phyloP scores from a whole-genome alignment of 2,888 invertebrate species.

The Scaptomyza polygonia region DNA sequence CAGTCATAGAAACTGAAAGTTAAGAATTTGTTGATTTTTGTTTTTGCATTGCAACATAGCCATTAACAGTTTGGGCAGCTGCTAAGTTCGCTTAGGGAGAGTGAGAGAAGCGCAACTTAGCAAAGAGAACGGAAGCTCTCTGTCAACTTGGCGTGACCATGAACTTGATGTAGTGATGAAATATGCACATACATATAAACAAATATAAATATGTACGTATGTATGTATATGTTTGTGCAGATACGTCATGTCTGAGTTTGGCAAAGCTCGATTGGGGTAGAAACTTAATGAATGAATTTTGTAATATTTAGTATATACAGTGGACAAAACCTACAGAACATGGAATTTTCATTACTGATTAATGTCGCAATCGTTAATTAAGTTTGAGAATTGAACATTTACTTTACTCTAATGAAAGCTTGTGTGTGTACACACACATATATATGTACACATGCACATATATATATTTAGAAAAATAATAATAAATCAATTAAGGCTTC shows the following conservation, averaged over 20 bases:
- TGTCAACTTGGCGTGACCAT: constrained; percentile 65
- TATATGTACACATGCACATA: neutral
- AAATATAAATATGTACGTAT: constrained; percentile 16
- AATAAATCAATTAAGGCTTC: constrained; percentile 54
- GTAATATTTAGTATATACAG: constrained; percentile 18
- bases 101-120: constrained; percentile 3
- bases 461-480: constrained; percentile 9
- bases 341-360: neutral
- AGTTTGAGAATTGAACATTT: no score
- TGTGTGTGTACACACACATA: no score
- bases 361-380: no score
- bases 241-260: no score
- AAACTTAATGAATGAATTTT: constrained; percentile 58
- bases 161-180: constrained; percentile 70
- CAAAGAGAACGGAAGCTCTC: constrained; percentile 67
- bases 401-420: no score
- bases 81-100: constrained; percentile 22
- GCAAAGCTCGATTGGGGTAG: constrained; percentile 14
- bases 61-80: constrained; percentile 42
- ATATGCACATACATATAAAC: neutral
- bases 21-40: constrained; percentile 36
- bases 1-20: constrained; percentile 60
- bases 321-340: neutral
- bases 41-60: constrained; percentile 22
- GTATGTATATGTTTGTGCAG: constrained; percentile 17